Conservation (phyloP, 2,797 vertebrate genomes). For the Microctenopoma lineatum region DNA sequence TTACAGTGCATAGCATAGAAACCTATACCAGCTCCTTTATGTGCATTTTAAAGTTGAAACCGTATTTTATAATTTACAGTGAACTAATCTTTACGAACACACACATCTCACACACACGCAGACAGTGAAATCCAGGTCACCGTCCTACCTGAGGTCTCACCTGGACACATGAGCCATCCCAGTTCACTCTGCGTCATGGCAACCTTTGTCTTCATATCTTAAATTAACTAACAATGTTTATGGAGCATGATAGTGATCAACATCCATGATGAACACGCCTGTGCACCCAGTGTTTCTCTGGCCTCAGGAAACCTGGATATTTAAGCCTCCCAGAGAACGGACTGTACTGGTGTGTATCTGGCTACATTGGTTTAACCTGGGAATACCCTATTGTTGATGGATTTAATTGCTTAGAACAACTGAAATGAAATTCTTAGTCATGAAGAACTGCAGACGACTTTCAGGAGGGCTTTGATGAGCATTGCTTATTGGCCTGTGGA, state of each 20-base stretch:
- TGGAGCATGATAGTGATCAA: conserved; percentile 45
- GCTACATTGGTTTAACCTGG: conserved; percentile 8
- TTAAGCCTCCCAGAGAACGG: conserved; percentile 43
- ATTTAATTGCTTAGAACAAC: conserved; percentile 1
- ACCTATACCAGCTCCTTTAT: no score
- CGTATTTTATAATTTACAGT: no score
- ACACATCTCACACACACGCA: conserved; percentile 38
- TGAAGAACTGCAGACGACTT: not conserved
- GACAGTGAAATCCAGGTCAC: conserved; percentile 33
- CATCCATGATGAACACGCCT: conserved; percentile 21
- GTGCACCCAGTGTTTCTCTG: conserved; percentile 38
- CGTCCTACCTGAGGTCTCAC: conserved; percentile 40
- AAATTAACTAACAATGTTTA: conserved; percentile 55
- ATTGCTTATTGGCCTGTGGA: not conserved
- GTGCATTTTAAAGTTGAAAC: no score
- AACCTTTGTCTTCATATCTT: conserved; percentile 44
- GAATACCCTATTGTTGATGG: conserved; percentile 2
- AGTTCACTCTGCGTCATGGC: conserved; percentile 54
- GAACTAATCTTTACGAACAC: conserved; percentile 18
- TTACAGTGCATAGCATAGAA: no score
- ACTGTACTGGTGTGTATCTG: conserved; percentile 18
- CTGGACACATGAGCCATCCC: conserved; percentile 38
- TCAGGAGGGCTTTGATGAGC: no score
- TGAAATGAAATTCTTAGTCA: not conserved
- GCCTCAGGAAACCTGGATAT: conserved; percentile 50